A percentile compares a stretch with the other conserved stretches of the same genome.
These are phyloP conservation scores for Trogon melanurus DNA, from an alignment of 2,113 vertebrate species.

Conservation along the genomic window DNA sequence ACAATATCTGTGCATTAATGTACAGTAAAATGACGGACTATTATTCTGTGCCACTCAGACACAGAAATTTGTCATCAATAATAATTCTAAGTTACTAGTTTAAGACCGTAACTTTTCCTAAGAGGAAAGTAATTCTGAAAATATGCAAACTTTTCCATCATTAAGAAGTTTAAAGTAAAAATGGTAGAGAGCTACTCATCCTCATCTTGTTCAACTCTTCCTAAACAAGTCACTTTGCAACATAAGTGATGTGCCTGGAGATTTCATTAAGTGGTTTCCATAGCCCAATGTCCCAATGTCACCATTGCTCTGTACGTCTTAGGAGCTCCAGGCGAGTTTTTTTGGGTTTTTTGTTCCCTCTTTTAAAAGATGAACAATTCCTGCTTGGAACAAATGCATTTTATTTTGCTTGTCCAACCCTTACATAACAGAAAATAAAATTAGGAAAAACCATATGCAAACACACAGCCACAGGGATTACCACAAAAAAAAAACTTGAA, in stretches of 20 bases:
- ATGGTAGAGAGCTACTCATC: neutral
- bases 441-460: fast-evolving
- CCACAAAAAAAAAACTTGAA: neutral
- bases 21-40: slow-evolving; percentile 34
- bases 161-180: neutral
- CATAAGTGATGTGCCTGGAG: neutral
- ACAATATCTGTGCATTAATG: neutral
- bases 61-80: slow-evolving; percentile 61
- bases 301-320: fast-evolving
- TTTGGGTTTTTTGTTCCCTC: neutral
- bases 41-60: slow-evolving; percentile 36
- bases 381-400: neutral
- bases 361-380: neutral
- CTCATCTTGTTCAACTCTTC: neutral
- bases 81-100: slow-evolving; percentile 56
- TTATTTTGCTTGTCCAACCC: neutral
- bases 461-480: neutral
- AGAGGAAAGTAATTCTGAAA: slow-evolving; percentile 50
- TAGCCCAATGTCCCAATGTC: fast-evolving
- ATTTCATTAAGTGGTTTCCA: neutral
- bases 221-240: neutral
- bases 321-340: neutral
- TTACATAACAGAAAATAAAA: neutral
- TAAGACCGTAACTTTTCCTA: slow-evolving; percentile 45
- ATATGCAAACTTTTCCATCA: slow-evolving; percentile 7